Base-by-base conservation (phyloP, 2,113 vertebrate species). In the Corythornis vintsioides region DNA sequence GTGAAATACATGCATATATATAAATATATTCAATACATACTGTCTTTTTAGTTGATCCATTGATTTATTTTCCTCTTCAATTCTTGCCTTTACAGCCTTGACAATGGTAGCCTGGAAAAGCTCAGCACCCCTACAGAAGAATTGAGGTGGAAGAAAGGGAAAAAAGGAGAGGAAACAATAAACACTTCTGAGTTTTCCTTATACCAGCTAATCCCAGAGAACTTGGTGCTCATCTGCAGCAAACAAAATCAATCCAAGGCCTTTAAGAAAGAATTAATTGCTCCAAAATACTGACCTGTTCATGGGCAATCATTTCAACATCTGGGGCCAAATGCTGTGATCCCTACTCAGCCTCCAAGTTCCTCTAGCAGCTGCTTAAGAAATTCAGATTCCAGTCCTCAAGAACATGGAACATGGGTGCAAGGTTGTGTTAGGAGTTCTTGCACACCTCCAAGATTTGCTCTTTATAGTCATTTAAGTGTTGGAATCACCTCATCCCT, bases 21-120 rank as follows among this genome's bases (percentile, higher is more conserved):
- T 15, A 75, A 4, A 77, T 63, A 8, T 97, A 98, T 97, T 61
- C 65, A 61, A 52, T 88, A 71, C 99, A 98, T 98, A 99, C 99
- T 99, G 99, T 98, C 99, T 99, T 96, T 99, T 99, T 70, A 99
- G 98, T 81, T 99, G 99, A 93, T 99, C 99, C 98, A 99, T 99
- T 78, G 99, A 99, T 92, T 98, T 99, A 69, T 98, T 98, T 96
- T 99, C 99, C 83, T 99, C 99, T 93, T 99, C 99, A 86, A 99
- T 98, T 95, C 99, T 98, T 93, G 99, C 99, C 86, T 98, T 98
- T 56, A 99, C 99, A 72, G 99, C 99, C 94, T 99, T 99, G 65
- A 99, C 99, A 80, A 99, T 99, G 29, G 98, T 99, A 93, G 99
- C 99, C 96, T 99, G 99, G 97, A 99, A 99, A 77, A 99, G 98